phyloP scores from a whole-genome alignment of 2,113 vertebrate species.

The Anguilla rostrata region DNA sequence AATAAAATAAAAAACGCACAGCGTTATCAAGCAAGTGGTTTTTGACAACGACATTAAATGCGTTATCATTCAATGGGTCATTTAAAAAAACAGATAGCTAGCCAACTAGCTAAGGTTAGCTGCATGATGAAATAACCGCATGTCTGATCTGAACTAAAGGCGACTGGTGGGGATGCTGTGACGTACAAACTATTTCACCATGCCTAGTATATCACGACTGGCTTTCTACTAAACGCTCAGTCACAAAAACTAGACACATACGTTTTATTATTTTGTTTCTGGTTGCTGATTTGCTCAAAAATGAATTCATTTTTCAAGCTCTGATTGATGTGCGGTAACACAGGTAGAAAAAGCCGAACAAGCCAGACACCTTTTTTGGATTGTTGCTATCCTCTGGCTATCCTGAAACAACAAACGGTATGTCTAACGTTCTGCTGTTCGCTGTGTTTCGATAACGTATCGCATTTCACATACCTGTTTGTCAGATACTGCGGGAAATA shows the following conservation, averaged over 20 bases:
- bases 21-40: not conserved
- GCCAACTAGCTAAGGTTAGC: not conserved
- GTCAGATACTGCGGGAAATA: not conserved
- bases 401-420: not conserved
- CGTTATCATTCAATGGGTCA: not conserved
- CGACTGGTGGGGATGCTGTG: slow-evolving; percentile 8
- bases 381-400: not conserved
- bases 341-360: not conserved
- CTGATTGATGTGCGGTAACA: not conserved
- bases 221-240: not conserved
- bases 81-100: not conserved
- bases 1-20: not conserved
- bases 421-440: not conserved
- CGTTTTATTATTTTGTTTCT: not conserved
- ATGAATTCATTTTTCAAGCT: not conserved
- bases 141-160: not conserved
- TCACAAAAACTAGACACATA: not conserved
- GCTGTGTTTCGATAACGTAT: not conserved
- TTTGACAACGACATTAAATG: not conserved
- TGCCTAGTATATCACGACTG: not conserved
- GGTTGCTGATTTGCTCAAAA: not conserved
- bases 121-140: not conserved
- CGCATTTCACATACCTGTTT: not conserved
- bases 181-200: slow-evolving; percentile 12
- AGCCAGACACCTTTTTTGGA: not conserved